A percentile compares a stretch with the other conserved stretches of the same genome.
Evolutionary conservation across 2,888 invertebrate genomes (phyloP).

Genomic region (Ethmia dodecea): DNA sequence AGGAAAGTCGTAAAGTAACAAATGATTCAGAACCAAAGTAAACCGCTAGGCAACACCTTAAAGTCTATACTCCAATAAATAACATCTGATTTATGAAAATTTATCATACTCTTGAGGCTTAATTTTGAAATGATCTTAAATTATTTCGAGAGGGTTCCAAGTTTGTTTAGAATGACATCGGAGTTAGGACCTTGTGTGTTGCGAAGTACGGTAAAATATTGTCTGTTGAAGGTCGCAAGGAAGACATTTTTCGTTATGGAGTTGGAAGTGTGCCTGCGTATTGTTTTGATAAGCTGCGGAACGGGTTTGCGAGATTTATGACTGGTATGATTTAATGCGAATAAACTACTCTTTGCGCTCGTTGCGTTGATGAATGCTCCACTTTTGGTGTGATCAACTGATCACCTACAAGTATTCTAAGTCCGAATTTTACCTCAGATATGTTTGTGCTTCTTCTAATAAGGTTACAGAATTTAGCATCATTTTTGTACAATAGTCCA

Average conservation of each 20-base stretch:
- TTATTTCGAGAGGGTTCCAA: slow-evolving; percentile 38
- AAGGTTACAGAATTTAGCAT: too few species aligned
- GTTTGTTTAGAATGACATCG: slow-evolving; percentile 30
- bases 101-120: slow-evolving; percentile 74
- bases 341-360: slow-evolving; percentile 70
- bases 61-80: slow-evolving; percentile 74
- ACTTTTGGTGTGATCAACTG: slow-evolving; percentile 54
- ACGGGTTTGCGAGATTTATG: slow-evolving; percentile 76
- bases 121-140: slow-evolving; percentile 69
- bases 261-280: slow-evolving; percentile 74
- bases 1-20: slow-evolving; percentile 47
- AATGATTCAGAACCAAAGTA: slow-evolving; percentile 56
- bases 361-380: slow-evolving; percentile 67
- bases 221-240: slow-evolving; percentile 28
- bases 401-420: slow-evolving; percentile 38
- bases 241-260: slow-evolving; percentile 53
- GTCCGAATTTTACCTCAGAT: slow-evolving; percentile 8
- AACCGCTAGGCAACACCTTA: slow-evolving; percentile 70
- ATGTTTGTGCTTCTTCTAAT: neutral
- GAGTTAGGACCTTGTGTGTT: slow-evolving; percentile 47
- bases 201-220: slow-evolving; percentile 38
- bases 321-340: slow-evolving; percentile 75
- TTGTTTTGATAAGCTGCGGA: slow-evolving; percentile 78
- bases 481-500: too few species aligned
- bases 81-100: slow-evolving; percentile 74